Percentiles rank a stretch among this genome's conserved stretches.
phyloP scores from a whole-genome alignment of 2,113 vertebrate genomes.

The Platycercus adscitus region DNA sequence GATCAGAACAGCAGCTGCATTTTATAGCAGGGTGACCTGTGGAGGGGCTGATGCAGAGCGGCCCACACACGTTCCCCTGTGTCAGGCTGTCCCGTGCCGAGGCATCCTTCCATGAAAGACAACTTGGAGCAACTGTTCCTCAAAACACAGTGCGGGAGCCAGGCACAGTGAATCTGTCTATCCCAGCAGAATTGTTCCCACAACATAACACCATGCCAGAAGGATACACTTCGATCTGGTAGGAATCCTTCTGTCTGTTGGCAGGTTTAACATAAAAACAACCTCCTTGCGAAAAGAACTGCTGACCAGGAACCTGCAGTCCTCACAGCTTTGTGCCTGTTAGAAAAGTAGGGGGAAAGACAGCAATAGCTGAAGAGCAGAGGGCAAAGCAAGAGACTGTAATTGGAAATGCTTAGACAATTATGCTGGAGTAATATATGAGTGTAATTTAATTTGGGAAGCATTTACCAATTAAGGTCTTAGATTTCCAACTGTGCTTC shows the following conservation, averaged over 20 bases:
- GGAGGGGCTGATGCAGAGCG: not conserved
- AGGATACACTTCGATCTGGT: fast-evolving
- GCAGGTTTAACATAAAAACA: not conserved
- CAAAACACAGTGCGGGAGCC: fast-evolving
- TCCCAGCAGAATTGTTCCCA: not conserved
- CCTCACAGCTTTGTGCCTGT: not conserved
- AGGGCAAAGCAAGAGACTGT: not conserved
- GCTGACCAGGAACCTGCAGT: not conserved
- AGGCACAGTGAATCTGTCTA: fast-evolving
- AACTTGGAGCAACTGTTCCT: not conserved
- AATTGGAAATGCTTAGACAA: not conserved
- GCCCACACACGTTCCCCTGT: not conserved
- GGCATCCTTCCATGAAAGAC: not conserved
- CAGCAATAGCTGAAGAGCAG: not conserved
- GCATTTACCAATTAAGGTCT: not conserved
- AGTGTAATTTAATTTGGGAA: not conserved
- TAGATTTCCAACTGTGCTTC: not conserved
- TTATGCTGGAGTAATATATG: not conserved
- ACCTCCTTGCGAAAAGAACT: not conserved
- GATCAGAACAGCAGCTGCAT: not conserved
- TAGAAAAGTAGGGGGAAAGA: not conserved
- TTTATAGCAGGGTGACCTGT: not conserved
- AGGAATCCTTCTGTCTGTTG: not conserved
- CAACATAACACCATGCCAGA: fast-evolving
- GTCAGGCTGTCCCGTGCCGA: not conserved